Percentiles rank a stretch among this genome's conserved stretches.
These are phyloP conservation scores for Gallinago stenura DNA, from an alignment of 2,797 vertebrate species.

Conservation along the genomic window DNA sequence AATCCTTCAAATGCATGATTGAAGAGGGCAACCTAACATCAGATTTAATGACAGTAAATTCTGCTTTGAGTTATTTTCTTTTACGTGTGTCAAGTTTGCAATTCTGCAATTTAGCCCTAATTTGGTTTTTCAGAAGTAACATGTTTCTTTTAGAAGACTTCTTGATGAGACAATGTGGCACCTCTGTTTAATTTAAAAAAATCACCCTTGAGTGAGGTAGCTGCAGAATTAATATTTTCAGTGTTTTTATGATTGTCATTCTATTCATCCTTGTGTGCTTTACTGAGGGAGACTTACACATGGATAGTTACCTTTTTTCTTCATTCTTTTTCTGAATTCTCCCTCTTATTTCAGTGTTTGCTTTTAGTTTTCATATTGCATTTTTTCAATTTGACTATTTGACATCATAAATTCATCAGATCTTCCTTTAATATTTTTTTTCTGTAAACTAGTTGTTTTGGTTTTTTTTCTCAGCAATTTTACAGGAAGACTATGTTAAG, in stretches of 20 bases:
- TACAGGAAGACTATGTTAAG: neutral
- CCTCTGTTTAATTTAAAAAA: neutral
- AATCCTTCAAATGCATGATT: neutral
- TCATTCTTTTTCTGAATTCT: neutral
- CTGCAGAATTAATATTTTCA: neutral
- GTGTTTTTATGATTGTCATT: neutral
- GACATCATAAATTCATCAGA: neutral
- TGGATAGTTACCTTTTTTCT: neutral
- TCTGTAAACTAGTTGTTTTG: neutral
- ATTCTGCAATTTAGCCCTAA: neutral
- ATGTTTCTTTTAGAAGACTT: neutral
- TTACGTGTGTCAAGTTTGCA: neutral
- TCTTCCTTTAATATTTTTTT: neutral
- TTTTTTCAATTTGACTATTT: neutral
- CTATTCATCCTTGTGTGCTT: neutral
- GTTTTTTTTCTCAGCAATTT: neutral
- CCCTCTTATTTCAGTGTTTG: neutral
- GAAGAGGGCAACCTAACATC: neutral
- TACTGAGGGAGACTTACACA: neutral
- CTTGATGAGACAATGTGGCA: neutral
- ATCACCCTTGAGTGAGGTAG: neutral
- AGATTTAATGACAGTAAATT: neutral
- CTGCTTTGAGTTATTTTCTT: neutral
- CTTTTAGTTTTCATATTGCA: neutral
- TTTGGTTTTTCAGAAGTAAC: neutral